Evolutionary conservation across 2,113 vertebrate genomes (phyloP).

Genomic region (Charina bottae): DNA sequence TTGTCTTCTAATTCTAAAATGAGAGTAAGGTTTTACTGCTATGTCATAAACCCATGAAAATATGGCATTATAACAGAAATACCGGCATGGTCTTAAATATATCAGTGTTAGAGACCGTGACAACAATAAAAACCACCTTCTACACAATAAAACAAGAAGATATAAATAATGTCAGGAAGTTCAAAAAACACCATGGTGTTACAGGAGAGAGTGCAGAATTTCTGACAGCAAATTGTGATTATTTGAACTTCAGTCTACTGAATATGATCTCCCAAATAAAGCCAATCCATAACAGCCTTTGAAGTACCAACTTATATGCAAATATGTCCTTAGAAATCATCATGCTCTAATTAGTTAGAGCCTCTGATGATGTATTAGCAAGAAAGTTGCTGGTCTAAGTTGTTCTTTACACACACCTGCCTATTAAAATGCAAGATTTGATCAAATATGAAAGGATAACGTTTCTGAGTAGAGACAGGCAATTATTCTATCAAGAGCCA

Average conservation of each 20-base stretch:
- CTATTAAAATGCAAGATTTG: background rate
- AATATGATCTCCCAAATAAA: constrained; percentile 1
- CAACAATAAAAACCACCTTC: background rate
- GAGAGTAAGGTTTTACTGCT: constrained; percentile 31
- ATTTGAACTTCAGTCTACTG: background rate
- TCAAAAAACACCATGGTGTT: background rate
- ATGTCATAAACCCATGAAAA: constrained; percentile 27
- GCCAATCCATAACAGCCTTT: background rate
- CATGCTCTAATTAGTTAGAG: background rate
- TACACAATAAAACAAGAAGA: background rate
- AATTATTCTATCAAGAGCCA: background rate
- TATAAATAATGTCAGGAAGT: constrained; percentile 2
- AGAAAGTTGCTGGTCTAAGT: background rate
- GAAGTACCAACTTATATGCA: background rate
- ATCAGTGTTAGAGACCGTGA: background rate
- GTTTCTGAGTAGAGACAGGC: background rate
- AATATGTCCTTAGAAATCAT: background rate
- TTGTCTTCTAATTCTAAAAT: constrained; percentile 5
- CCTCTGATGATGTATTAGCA: background rate
- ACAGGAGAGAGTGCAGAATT: background rate
- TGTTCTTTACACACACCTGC: background rate
- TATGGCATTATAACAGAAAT: constrained; percentile 6
- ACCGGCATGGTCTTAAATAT: constrained; percentile 4
- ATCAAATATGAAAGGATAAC: background rate
- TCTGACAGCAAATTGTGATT: background rate